Conservation (phyloP, 92 coral and sea anemone genomes). For the Siderastrea siderea region DNA sequence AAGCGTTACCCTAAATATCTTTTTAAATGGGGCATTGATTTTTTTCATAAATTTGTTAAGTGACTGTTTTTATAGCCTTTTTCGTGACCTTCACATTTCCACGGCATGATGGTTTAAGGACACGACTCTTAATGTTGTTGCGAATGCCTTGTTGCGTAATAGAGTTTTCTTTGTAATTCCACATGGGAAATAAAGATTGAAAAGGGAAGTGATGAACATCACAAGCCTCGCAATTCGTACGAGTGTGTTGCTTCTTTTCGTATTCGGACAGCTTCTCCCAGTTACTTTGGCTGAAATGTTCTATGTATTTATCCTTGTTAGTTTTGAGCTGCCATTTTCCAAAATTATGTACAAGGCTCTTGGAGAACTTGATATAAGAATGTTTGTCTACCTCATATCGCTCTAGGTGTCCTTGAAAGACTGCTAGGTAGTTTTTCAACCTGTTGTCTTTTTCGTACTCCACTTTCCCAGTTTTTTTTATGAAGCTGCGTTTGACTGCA, state of each 20-base stretch:
- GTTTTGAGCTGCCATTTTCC: background rate
- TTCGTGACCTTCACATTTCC: too few species aligned
- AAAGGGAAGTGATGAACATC: too few species aligned
- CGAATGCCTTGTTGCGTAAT: background rate
- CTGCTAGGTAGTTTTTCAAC: background rate
- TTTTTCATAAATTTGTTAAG: too few species aligned
- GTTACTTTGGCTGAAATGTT: background rate
- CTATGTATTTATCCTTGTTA: conserved; percentile 7
- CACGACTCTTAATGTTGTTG: background rate
- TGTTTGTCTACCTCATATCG: too few species aligned
- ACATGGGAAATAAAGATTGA: too few species aligned
- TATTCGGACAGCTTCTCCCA: conserved; percentile 4
- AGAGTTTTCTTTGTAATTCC: background rate
- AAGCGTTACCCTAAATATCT: too few species aligned
- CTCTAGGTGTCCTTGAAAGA: background rate
- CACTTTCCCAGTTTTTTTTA: background rate
- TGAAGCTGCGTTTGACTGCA: too few species aligned
- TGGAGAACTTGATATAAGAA: conserved; percentile 1
- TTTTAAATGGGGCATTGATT: too few species aligned
- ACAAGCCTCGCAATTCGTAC: too few species aligned
- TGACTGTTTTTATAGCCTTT: too few species aligned
- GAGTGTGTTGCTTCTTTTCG: conserved; percentile 6
- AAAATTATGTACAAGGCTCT: background rate
- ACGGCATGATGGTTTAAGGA: too few species aligned
- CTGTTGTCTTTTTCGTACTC: background rate